These are phyloP conservation scores for Congeria kusceri DNA, from an alignment of 2,888 invertebrate genomes.

Conservation along the genomic window DNA sequence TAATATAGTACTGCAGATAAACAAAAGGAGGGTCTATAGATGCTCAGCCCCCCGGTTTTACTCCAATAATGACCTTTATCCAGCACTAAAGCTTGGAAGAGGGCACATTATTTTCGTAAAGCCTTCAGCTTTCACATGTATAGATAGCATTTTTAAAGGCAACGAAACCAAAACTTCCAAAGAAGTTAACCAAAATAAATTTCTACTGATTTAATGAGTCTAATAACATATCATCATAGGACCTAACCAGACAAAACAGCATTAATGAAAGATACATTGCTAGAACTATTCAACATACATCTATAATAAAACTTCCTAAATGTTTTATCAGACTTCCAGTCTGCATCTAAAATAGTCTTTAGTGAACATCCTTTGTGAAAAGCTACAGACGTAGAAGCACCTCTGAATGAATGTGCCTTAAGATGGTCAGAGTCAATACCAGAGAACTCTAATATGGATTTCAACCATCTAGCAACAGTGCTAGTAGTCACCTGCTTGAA, in stretches of 20 bases:
- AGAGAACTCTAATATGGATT: not conserved
- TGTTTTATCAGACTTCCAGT: slow-evolving; percentile 34
- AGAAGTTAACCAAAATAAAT: no score
- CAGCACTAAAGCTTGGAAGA: slow-evolving; percentile 50
- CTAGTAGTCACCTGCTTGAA: slow-evolving; percentile 40
- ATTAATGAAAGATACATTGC: slow-evolving; percentile 16
- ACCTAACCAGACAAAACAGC: no score
- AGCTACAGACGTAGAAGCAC: no score
- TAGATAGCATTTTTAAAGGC: no score
- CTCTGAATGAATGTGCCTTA: slow-evolving; percentile 46
- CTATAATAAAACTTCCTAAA: slow-evolving; percentile 43
- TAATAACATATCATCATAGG: no score
- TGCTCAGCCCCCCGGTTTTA: slow-evolving; percentile 40
- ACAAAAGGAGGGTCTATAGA: slow-evolving; percentile 16
- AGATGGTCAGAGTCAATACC: slow-evolving; percentile 35
- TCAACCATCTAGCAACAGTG: slow-evolving; percentile 49
- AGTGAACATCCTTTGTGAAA: no score
- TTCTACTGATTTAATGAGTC: no score
- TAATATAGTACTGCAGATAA: not conserved
- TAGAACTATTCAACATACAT: no score
- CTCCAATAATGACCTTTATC: slow-evolving; percentile 54
- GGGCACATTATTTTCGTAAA: slow-evolving; percentile 42
- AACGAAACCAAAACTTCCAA: no score
- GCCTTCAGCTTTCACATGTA: slow-evolving; percentile 37
- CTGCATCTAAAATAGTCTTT: slow-evolving; percentile 26